Evolutionary conservation across 2,888 invertebrate genomes (phyloP).

Genomic region (Arctia plantaginis): DNA sequence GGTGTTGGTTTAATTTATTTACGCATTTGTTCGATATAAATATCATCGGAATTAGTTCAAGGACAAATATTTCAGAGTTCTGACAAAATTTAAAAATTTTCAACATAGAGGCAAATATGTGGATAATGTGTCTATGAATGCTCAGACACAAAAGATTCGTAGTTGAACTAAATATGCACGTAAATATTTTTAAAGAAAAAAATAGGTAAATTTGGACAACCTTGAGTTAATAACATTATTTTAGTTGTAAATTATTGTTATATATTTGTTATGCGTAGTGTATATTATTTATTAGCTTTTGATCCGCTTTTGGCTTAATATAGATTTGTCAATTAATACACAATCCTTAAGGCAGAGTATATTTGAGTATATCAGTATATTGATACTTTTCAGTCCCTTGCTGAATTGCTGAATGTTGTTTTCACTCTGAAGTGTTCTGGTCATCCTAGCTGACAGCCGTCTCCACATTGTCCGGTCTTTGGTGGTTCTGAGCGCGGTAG

Average conservation of each 20-base stretch:
- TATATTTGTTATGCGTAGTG: no score
- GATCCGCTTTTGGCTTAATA: not conserved
- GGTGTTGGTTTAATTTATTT: not conserved
- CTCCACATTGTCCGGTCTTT: no score
- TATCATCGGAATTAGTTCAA: not conserved
- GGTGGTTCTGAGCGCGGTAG: no score
- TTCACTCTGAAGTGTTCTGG: no score
- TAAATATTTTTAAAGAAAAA: not conserved
- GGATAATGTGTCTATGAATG: not conserved
- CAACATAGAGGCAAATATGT: not conserved
- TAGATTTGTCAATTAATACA: no score
- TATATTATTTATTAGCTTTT: not conserved
- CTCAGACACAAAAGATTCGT: constrained; percentile 2
- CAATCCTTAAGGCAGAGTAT: no score
- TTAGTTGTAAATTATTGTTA: not conserved
- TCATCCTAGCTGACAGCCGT: no score
- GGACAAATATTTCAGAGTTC: not conserved
- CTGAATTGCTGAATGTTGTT: no score
- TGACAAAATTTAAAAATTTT: not conserved
- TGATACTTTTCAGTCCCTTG: no score
- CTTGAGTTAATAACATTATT: not conserved
- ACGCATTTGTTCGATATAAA: not conserved
- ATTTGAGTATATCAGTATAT: no score
- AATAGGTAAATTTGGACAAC: not conserved
- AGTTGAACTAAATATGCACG: not conserved